Evolutionary conservation across 2,113 vertebrate species (phyloP).

Genomic region (Neodon shergylaensis): DNA sequence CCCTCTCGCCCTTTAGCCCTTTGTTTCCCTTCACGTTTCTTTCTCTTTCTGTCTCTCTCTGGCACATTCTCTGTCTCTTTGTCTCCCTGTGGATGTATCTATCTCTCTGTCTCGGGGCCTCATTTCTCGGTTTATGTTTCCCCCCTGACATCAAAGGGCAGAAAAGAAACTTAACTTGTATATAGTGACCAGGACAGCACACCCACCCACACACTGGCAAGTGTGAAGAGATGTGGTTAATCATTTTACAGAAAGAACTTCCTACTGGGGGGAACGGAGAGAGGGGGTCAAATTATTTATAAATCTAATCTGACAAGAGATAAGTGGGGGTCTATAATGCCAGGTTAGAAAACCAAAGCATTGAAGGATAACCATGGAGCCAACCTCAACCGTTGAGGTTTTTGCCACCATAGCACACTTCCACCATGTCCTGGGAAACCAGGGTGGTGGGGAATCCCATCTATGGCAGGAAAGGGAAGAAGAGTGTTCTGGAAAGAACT

Average conservation of each 20-base stretch:
- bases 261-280: not conserved
- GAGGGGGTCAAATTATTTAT: not conserved
- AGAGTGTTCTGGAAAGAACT: not conserved
- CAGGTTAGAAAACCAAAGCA: not conserved
- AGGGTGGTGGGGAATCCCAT: not conserved
- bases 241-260: conserved; percentile 39
- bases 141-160: conserved; percentile 48
- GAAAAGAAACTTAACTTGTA: conserved; percentile 67
- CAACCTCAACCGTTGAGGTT: fast-evolving
- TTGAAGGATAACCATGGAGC: not conserved
- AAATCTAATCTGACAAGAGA: not conserved
- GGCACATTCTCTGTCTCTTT: not conserved
- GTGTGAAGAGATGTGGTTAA: not conserved
- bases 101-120: not conserved
- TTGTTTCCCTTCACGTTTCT: not conserved
- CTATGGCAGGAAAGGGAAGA: not conserved
- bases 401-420: not conserved
- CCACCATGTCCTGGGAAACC: not conserved
- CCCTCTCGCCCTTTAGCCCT: no score
- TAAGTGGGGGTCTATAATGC: not conserved
- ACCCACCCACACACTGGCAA: not conserved
- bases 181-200: not conserved
- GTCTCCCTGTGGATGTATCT: not conserved
- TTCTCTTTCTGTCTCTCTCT: not conserved
- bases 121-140: conserved; percentile 11